Evolutionary conservation across 2,888 invertebrate species (phyloP).

Genomic region (Lepidonotus clava): DNA sequence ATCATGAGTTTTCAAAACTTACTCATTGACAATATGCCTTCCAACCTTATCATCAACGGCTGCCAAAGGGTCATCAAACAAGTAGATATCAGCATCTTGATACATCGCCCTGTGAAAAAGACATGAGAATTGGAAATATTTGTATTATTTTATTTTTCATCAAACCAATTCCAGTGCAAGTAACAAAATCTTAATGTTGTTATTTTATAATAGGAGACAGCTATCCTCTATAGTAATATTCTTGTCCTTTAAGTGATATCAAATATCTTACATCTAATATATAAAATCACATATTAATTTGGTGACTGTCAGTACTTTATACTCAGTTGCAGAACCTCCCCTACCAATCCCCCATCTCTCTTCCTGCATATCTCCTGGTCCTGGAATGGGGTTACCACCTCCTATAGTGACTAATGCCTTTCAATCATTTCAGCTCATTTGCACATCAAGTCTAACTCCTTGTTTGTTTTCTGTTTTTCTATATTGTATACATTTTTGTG

Average conservation of each 20-base stretch:
- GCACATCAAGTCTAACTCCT: too few species aligned
- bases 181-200: neutral
- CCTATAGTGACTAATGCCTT: too few species aligned
- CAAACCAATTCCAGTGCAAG: neutral
- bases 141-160: neutral
- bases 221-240: neutral
- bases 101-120: conserved; percentile 84
- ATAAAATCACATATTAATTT: neutral
- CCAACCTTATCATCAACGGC: conserved; percentile 96
- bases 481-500: too few species aligned
- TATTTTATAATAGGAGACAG: neutral
- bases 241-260: neutral
- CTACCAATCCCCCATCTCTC: too few species aligned
- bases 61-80: conserved; percentile 93
- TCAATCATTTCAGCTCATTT: too few species aligned
- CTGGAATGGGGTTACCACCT: too few species aligned
- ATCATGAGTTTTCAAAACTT: conserved; percentile 39
- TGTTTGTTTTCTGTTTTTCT: too few species aligned
- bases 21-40: conserved; percentile 91
- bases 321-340: too few species aligned
- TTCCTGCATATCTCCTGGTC: too few species aligned
- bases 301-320: too few species aligned
- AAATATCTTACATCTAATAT: neutral
- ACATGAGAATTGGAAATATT: neutral
- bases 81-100: conserved; percentile 89